Base-by-base conservation (phyloP, 2,888 invertebrate species). In the Leucania comma region DNA sequence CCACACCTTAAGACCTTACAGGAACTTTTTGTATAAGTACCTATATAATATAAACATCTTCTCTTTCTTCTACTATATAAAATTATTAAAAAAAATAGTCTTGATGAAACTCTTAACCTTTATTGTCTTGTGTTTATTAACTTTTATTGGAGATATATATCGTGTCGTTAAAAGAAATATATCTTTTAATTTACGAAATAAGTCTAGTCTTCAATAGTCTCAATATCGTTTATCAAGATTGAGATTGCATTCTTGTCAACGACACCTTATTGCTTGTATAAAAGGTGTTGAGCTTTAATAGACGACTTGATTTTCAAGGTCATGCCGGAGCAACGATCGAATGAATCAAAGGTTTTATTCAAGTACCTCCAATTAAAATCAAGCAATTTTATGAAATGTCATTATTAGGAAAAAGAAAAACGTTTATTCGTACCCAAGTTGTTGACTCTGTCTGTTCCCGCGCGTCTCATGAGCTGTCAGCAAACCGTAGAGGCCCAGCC, bases 131-230 rank as follows among this genome's bases (percentile, higher is more conserved):
- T 65, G 35, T 70, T 72, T 75, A 77, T 68, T 68, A 79, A 59
- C 29, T 68, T 54, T 42, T 64, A 67, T 72, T 71, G 64, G 68
- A 56, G 56, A 67, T 60, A 72, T 60, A 67, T 58, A 72, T 58
- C 51, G 51, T 24, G 32, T n/a, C 57, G 56, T 60, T 84, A 68
- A 71, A 68, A 82, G 67, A 69, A 72, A 70, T 69, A 59, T 42
- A 58, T 46, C 22, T 38, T 65, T 50, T 59, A 38, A 68, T 72
- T 71, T 70, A 46, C 64, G 24, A 72, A 46, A 80, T 59, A 66
- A 74, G 61, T 74, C 29, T 51, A 42, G 24, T 10, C 53, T 29
- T 64, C 29, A 32, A 61, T 50, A 60, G 17, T 58, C 46, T 72
- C 35, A 35, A 61, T 50, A 56, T 72, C 38, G n/a, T 79, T 65